phyloP scores from a whole-genome alignment of 2,113 vertebrate genomes.

The Lepidothrix coronata region DNA sequence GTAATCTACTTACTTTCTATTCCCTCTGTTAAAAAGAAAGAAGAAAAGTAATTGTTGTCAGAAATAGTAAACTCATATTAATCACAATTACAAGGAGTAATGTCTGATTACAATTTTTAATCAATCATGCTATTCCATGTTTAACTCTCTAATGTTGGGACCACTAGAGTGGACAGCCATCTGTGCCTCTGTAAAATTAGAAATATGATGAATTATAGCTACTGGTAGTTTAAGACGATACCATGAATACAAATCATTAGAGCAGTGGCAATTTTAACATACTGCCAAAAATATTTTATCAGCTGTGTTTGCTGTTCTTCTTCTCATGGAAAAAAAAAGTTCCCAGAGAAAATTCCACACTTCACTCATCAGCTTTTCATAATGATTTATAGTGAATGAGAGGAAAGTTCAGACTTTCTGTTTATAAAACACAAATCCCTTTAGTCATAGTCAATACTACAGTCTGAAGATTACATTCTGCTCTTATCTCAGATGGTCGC shows the following conservation, averaged over 20 bases:
- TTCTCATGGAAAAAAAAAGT: not conserved
- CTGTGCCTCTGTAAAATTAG: conserved; percentile 66
- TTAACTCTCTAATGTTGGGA: conserved; percentile 44
- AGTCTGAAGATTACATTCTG: not conserved
- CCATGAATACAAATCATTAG: conserved; percentile 44
- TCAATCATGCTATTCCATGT: conserved; percentile 60
- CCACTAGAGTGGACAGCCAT: conserved; percentile 70
- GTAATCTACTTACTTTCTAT: not conserved
- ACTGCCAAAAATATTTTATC: not conserved
- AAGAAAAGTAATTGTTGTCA: conserved; percentile 50
- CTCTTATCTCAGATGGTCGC: not conserved
- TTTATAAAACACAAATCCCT: not conserved
- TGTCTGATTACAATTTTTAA: conserved; percentile 58
- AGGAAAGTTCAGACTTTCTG: not conserved
- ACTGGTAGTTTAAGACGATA: conserved; percentile 14
- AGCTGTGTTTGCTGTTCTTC: not conserved
- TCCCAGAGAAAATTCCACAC: not conserved
- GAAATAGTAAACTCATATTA: conserved; percentile 61
- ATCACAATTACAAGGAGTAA: conserved; percentile 65
- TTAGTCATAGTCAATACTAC: not conserved
- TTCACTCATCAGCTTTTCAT: not conserved
- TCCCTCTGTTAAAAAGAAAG: not conserved
- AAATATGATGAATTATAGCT: conserved; percentile 68
- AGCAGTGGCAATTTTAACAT: not conserved
- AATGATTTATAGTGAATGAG: not conserved